Evolutionary conservation across 2,888 invertebrate genomes (phyloP).

Genomic region (Brachylomia viminalis): DNA sequence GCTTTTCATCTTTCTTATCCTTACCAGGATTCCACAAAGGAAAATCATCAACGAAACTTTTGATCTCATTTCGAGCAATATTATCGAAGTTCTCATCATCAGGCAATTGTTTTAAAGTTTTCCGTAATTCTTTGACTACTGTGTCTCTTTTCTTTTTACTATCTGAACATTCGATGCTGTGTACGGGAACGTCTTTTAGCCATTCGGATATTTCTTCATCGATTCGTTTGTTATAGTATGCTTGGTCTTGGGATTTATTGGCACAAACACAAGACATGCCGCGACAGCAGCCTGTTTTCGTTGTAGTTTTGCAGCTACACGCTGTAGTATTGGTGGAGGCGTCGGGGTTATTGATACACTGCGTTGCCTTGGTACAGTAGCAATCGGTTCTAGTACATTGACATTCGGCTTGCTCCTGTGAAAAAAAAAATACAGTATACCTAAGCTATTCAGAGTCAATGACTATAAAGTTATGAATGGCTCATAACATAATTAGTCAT

Average conservation of each 20-base stretch:
- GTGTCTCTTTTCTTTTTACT: conserved; percentile 64
- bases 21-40: conserved; percentile 75
- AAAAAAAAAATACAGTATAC: neutral
- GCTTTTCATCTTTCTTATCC: conserved; percentile 60
- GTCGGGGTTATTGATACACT: conserved; percentile 24
- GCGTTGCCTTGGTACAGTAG: conserved; percentile 32
- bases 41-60: conserved; percentile 65
- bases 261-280: conserved; percentile 32
- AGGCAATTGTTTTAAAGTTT: conserved; percentile 61
- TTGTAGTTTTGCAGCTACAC: conserved; percentile 11
- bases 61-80: conserved; percentile 64
- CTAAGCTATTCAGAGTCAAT: neutral
- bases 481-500: no score
- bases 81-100: conserved; percentile 62
- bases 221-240: conserved; percentile 49
- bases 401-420: conserved; percentile 26
- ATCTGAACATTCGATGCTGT: conserved; percentile 61
- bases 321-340: conserved; percentile 3
- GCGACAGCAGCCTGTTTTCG: conserved; percentile 6
- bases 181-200: conserved; percentile 72
- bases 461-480: no score
- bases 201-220: conserved; percentile 68
- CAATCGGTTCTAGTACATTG: conserved; percentile 32
- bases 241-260: conserved; percentile 18
- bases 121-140: conserved; percentile 61